These are phyloP conservation scores for Cyclophora albipunctata DNA, from an alignment of 2,888 invertebrate genomes.

Conservation along the genomic window DNA sequence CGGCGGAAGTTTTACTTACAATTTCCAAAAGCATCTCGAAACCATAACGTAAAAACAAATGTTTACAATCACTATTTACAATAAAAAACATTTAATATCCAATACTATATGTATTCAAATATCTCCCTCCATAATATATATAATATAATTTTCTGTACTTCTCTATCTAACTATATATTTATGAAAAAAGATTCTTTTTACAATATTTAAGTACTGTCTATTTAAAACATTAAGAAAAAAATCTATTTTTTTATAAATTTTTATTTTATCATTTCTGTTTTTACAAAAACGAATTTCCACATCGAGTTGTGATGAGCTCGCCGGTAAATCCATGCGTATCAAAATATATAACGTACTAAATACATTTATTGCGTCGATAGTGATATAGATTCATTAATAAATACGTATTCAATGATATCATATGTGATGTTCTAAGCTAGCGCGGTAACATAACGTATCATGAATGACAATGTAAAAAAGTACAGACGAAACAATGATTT, in stretches of 20 bases:
- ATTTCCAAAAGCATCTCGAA: slow-evolving; percentile 40
- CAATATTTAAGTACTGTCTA: slow-evolving; percentile 58
- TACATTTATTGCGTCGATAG: slow-evolving; percentile 48
- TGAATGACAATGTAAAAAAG: too few species aligned
- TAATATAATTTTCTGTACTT: slow-evolving; percentile 46
- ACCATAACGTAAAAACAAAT: slow-evolving; percentile 32
- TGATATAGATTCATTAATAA: slow-evolving; percentile 44
- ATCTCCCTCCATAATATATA: slow-evolving; percentile 36
- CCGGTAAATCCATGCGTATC: slow-evolving; percentile 65
- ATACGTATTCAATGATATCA: slow-evolving; percentile 33
- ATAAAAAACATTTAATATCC: slow-evolving; percentile 51
- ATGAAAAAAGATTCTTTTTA: slow-evolving; percentile 40
- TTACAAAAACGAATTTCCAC: slow-evolving; percentile 39
- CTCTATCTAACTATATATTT: slow-evolving; percentile 39
- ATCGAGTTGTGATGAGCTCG: slow-evolving; percentile 32
- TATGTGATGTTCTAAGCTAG: slow-evolving; percentile 39
- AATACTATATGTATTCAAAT: slow-evolving; percentile 47
- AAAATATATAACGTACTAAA: slow-evolving; percentile 61
- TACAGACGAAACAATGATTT: not conserved
- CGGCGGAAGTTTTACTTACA: slow-evolving; percentile 40
- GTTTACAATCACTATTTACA: slow-evolving; percentile 33
- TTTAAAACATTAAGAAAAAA: slow-evolving; percentile 43
- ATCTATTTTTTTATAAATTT: slow-evolving; percentile 1
- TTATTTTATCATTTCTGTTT: slow-evolving; percentile 27
- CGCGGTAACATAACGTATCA: slow-evolving; percentile 31